Percentiles rank a stretch among this genome's conserved stretches.
Conservation (phyloP, 2,797 vertebrate genomes). For the Crocidura indochinensis region DNA sequence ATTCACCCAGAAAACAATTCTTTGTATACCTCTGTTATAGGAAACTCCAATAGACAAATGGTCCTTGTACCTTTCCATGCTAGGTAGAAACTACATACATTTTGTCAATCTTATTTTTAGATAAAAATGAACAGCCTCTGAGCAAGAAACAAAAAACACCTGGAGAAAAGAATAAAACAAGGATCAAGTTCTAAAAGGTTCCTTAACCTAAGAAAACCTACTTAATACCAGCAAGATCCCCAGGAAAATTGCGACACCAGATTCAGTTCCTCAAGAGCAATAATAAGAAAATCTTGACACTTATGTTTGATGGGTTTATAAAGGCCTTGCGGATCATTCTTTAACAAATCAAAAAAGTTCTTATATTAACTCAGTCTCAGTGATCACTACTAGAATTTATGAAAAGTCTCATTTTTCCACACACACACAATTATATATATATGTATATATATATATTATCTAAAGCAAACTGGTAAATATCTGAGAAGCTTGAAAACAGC, state of each 20-base stretch:
- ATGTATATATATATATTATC: not conserved
- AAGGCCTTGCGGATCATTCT: slow-evolving; percentile 11
- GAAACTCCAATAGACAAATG: slow-evolving; percentile 82
- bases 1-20: slow-evolving; percentile 83
- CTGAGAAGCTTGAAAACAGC: not conserved
- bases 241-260: slow-evolving; percentile 59
- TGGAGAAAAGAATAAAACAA: slow-evolving; percentile 74
- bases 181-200: slow-evolving; percentile 76
- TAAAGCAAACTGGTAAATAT: slow-evolving; percentile 14
- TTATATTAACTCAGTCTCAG: slow-evolving; percentile 24
- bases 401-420: slow-evolving; percentile 41
- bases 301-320: not conserved
- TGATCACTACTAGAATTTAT: not conserved
- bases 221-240: slow-evolving; percentile 61
- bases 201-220: slow-evolving; percentile 71
- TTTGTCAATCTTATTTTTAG: slow-evolving; percentile 83
- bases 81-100: slow-evolving; percentile 80
- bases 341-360: slow-evolving; percentile 50
- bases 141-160: slow-evolving; percentile 79
- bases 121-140: slow-evolving; percentile 82
- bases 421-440: not conserved
- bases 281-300: slow-evolving; percentile 49
- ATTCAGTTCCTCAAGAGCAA: slow-evolving; percentile 46
- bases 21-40: slow-evolving; percentile 82
- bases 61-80: slow-evolving; percentile 76